Base-by-base conservation (phyloP, 2,113 vertebrate species). In the Melanerpes formicivorus region DNA sequence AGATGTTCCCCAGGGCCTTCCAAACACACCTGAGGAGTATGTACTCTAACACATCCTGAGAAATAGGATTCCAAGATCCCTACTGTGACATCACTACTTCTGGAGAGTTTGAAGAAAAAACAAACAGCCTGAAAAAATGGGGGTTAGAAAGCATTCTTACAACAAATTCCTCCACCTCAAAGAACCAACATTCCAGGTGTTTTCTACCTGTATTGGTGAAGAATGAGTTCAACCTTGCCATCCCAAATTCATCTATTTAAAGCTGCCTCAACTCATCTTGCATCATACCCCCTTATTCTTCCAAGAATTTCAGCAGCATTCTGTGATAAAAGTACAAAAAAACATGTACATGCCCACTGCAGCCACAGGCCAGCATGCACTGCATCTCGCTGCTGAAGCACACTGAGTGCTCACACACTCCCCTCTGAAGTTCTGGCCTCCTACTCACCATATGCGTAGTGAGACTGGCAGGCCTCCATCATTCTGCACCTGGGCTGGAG, bases 231-330 rank as follows among this genome's bases (percentile, higher is more conserved):
- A 88, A 79, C 75, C 87, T 91, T 90, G 80, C 70, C 46, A 54
- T 66, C 79, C 79, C 77, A 73, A 95, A 87, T 0, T 84, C 91
- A 95, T 91, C 94, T 95, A 91, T 94, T 65, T 42, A 65, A 97
- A 93, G 93, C 88, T 93, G 63, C 18, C 60, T 87, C 30, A 80
- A 90, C 90, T 88, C 91, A 95, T 69, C 50, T 93, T 95, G 93
- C 71, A 96, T 80, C 80, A 87, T 32, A 73, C n/a, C 22, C 16
- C 86, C 70, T 66, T 81, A 40, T 80, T 16, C 64, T 64, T 95
- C 94, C 71, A 91, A 93, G 87, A 93, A 94, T n/a, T 88, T 80
- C 64, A 94, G 84, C 74, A 93, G 54, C 11, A 58, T 18, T 54
- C 62, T 66, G 9, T 59, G 80, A 96, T 44, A 56, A 66, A 84